A percentile compares a stretch with the other conserved stretches of the same genome.
Evolutionary conservation across 2,888 invertebrate species (phyloP).

Genomic region (Mythimna ferrago): DNA sequence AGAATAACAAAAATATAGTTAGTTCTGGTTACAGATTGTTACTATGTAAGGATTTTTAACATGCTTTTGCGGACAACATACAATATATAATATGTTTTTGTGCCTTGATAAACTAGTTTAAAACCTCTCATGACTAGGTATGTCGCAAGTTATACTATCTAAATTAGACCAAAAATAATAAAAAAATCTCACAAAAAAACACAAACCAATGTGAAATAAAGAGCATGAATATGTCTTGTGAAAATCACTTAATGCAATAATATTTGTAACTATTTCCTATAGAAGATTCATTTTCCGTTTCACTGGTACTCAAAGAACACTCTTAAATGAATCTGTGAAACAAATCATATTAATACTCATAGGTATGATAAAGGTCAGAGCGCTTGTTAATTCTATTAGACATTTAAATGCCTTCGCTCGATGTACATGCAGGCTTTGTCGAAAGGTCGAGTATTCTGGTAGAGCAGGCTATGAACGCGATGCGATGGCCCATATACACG

Average conservation of each 20-base stretch:
- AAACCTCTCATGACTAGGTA: neutral
- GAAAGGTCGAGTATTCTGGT: slow-evolving; percentile 64
- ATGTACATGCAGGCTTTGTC: slow-evolving; percentile 46
- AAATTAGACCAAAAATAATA: neutral
- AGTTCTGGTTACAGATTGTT: neutral
- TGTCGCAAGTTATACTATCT: too few relatives aligned
- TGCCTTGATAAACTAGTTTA: neutral
- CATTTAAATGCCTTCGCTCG: slow-evolving; percentile 45
- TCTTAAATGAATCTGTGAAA: slow-evolving; percentile 8
- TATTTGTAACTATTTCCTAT: neutral
- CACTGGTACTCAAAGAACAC: slow-evolving; percentile 4
- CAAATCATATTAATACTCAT: slow-evolving; percentile 24
- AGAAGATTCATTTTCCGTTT: neutral
- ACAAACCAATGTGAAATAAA: neutral
- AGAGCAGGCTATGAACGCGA: slow-evolving; percentile 68
- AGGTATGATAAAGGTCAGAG: slow-evolving; percentile 42
- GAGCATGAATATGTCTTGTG: neutral
- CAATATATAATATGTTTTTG: too few relatives aligned
- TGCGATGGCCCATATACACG: slow-evolving; percentile 61
- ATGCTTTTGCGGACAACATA: neutral
- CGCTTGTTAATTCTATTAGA: slow-evolving; percentile 42
- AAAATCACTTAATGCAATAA: neutral
- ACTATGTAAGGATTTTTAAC: neutral
- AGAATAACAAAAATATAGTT: neutral
- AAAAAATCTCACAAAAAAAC: neutral